Evolutionary conservation across 1,140 invertebrate species (phyloP), one percentile per base, ranked within the genome.

Genomic region (Heliothis subflexa): DNA sequence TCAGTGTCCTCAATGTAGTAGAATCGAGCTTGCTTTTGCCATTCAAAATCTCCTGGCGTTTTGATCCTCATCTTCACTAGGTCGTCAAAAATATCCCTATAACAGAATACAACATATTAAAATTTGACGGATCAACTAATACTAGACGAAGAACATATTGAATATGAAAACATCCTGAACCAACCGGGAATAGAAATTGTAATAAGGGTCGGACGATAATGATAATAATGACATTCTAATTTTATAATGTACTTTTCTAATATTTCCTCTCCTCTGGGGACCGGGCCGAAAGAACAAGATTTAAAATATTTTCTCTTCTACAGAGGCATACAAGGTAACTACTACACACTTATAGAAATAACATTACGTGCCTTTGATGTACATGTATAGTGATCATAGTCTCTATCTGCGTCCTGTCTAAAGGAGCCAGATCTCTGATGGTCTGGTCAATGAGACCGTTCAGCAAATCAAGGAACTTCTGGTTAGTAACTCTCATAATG

Each of bases 311-410:
- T 7, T 0, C 33, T 40, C 33, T 40, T 40, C 33, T 7, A 40
- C 33, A 40, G 33, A 40, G 33, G 33, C 33, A 40, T 40, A 40
- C 33, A 40, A 40, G 5, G 9, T 40, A 40, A 40, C 33, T 40
- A 40, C 4, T 9, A 9, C 9, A 33, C 33, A 33, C 33, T 7
- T 40, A 40, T 40, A 40, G n/a, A 40, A 40, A 7, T 40, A 7
- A 21, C 9, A 3, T 5, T 0, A 47, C 45, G 57, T 96, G 98
- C 95, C 97, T 96, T 94, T 99, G 98, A 95, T 99, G 98, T 0
- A 99, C 98, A 87, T 99, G 98, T 85, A 99, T 99, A 0, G 98
- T 99, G 75, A 99, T 98, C 92, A 99, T 96, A 45, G 98, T 99
- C 91, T 99, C 98, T 81, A 97, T 98, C 88, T 98, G 98, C 12